A percentile compares a stretch with the other conserved stretches of the same genome.
Evolutionary conservation across 2,888 invertebrate genomes (phyloP).

Genomic region (Hypolimnas misippus): DNA sequence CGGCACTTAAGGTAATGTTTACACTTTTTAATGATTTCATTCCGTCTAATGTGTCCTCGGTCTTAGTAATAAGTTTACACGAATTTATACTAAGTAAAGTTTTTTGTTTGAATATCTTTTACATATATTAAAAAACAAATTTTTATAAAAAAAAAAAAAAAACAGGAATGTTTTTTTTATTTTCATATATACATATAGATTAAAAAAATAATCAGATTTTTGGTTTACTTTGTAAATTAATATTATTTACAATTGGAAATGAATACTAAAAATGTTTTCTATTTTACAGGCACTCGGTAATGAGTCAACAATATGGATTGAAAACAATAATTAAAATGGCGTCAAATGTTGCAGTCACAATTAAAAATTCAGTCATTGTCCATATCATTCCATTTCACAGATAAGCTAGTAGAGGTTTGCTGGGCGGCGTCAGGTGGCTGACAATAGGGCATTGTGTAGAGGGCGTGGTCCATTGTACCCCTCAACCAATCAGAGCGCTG

Average conservation of each 20-base stretch:
- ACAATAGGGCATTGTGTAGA: constrained; percentile 81
- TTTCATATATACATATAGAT: no score
- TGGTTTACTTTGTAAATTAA: no score
- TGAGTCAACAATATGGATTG: background rate
- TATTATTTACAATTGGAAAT: no score
- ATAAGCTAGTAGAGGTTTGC: constrained; percentile 26
- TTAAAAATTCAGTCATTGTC: constrained; percentile 20
- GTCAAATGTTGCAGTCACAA: constrained; percentile 5
- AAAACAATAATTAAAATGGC: background rate
- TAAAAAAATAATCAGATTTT: no score
- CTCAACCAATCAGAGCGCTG: constrained; percentile 68
- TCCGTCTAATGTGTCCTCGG: constrained; percentile 30
- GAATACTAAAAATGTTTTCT: no score
- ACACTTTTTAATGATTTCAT: constrained; percentile 41
- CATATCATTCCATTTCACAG: constrained; percentile 20
- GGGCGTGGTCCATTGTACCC: constrained; percentile 80
- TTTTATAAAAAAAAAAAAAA: no score
- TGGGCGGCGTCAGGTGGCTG: constrained; percentile 67
- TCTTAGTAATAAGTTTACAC: constrained; percentile 27
- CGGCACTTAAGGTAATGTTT: constrained; percentile 60
- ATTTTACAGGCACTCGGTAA: no score
- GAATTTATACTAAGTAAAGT: constrained; percentile 26
- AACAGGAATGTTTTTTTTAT: no score
- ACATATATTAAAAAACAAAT: no score
- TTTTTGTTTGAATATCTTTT: background rate